Base-by-base conservation (phyloP, 2,888 invertebrate genomes). In the Plagodis dolabraria region DNA sequence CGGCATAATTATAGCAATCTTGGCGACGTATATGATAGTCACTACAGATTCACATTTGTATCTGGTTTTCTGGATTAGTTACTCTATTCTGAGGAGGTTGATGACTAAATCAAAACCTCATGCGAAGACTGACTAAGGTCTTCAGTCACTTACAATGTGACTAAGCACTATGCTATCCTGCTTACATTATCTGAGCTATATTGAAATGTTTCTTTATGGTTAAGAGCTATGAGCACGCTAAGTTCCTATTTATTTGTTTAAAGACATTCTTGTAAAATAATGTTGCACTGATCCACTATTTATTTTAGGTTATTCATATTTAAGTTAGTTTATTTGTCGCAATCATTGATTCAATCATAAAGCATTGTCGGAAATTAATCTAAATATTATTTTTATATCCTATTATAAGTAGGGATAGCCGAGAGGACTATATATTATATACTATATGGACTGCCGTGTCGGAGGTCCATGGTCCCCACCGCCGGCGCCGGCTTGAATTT, bases 51-150 rank as follows among this genome's bases (percentile, higher is more conserved):
- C 92, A 0, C 87, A 86, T 22, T 56, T 91, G 5, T 92, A 89
- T 54, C 71, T 92, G 9, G 70, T 89, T 9, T 90, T 91, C 63
- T 92, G 92, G 92, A 72, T 92, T 4, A 72, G 74, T 36, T 92
- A 87, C 60, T 91, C 92, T 0, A 78, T 91, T 0, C 68, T 90
- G 0, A 80, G 92, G 58, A 74, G 89, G 47, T 70, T 87, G 73
- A 81, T 88, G 74, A 64, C 73, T 36, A 83, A 80, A 63, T 70
- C 83, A 1, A 83, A 77, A 51, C 40, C 64, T 8, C 79, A 78
- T 53, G 64, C 67, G 5, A 89, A 89, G 68, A 70, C 69, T 60
- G 85, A 81, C n/a, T 83, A 67, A 71, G 12, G 12, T 10, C 12
- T 22, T 22, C 22, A 22, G 22, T 22, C 22, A 22, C 22, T 2